Base-by-base conservation (phyloP, 2,888 invertebrate species). In the Aproaerema taeniolella region DNA sequence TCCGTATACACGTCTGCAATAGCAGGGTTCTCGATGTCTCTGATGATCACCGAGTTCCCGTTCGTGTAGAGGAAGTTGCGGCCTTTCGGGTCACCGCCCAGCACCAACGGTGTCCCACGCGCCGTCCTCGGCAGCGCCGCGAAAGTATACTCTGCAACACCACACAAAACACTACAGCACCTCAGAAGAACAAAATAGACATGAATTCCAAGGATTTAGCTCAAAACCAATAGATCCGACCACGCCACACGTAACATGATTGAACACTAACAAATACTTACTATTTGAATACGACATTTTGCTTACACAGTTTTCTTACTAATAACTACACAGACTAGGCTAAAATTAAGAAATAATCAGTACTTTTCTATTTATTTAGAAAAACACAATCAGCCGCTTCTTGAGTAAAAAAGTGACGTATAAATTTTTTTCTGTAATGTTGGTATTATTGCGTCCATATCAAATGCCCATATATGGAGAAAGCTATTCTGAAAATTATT, bases 31-130 rank as follows among this genome's bases (percentile, higher is more conserved):
- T 96, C 95, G 60, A 99, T 95, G 79, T 98, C 95, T 53, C 99
- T 90, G 67, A 99, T 99, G 69, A 98, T 96, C 48, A 99, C 98
- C 58, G 96, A 98, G 77, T 98, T 97, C 51, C 98, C 98, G 88
- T 98, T 98, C 47, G 97, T 94, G 74, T 99, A 99, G 37, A 99
- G 89, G 80, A 99, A 96, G 68, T 95, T 98, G 66, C 95, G 95
- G 36, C 98, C 98, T 80, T 98, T 98, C 2, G 99, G 98, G 86
- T 98, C 98, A 28, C 94, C 93, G 42, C 97, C 97, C 59, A 99
- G 83, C 39, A 99, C 98, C 55, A 99, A 90, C 26, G 98, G 97
- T 55, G 95, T 93, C 17, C 99, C 99, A 57, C 99, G 90, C 68
- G 94, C 93, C 38, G 99, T 99, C 62, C 95, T 92, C 44, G 99